Base-by-base conservation (phyloP, 2,888 invertebrate genomes). In the Altica lythri region DNA sequence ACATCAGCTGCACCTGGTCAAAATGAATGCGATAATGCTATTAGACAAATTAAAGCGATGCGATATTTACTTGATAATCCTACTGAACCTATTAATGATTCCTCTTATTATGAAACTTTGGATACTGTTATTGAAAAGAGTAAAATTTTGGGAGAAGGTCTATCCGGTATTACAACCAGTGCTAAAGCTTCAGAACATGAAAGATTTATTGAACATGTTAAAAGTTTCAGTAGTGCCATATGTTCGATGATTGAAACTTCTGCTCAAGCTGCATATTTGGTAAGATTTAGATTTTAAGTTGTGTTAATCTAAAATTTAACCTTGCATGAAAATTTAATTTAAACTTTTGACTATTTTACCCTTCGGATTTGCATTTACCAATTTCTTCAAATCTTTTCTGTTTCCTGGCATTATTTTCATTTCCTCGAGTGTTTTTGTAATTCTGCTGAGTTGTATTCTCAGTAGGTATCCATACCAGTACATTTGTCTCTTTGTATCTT, bases 21-120 rank as follows among this genome's bases (percentile, higher is more conserved):
- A 78, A 93, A 92, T 74, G 97, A 98, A 72, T 98, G 98, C 77
- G 95, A 94, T 72, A 95, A 92, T 63, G 96, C 97, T 1, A 88
- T 97, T 47, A 82, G 96, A 60, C 91, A 92, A 74, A 95, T 98
- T 54, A 89, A 92, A 76, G 88, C 91, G 51, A 85, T 92, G 75
- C 83, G 88, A 13, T 88, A 90, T 1, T 79, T 95, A 57, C 80
- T 98, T 42, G 88, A 90, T 64, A 86, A 90, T 71, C 93, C 95
- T 12, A 84, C 85, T 42, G 92, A 96, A 74, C 94, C 96, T 0
- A 83, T 96, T 64, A 90, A 85, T 66, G 93, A 93, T 62, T 84
- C 86, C 50, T 89, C 91, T 0, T 98, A 97, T 80, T 96, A 91
- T 76, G 95, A 95, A 67, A 95, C 95, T 61, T 85, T 97, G 18